Base-by-base conservation (phyloP, 2,888 invertebrate species). In the Taenaris catops region DNA sequence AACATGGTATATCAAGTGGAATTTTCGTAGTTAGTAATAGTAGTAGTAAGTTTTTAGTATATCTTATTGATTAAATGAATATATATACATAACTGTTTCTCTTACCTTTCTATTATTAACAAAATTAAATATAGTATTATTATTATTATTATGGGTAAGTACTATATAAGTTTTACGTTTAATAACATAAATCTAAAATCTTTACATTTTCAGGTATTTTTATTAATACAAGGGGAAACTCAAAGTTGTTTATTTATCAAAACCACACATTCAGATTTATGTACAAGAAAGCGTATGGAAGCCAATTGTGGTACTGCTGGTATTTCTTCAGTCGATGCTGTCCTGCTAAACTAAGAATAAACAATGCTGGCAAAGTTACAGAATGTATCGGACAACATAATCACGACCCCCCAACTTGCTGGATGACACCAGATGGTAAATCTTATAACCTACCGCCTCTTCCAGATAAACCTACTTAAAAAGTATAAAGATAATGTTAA, bases 281-380 rank as follows among this genome's bases (percentile, higher is more conserved):
- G 86, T 86, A 86, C 47, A 86, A 86, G 49, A 83, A 84, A 42
- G 86, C 84, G 3, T 86, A 81, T 53, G 86, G 86, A n/a, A 86
- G 86, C 51, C 86, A 86, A 36, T 56, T 86, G 1, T 86, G 86
- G 86, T 86, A 86, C 38, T 86, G 86, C 46, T 86, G 86, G 86
- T 84, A 78, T 44, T 86, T 86, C 75, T 86, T 86, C 60, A 86
- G 81, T 27, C 55, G 84, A 36, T 84, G 86, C 46, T 86, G 86
- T 49, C 86, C 86, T 4, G 86, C 86, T 0, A 86, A 86, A 44
- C 53, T 86, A 7, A 50, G 84, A 44, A 84, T 86, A 32, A 80
- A 86, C 45, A 83, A 86, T 38, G 66, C 73, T 12, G 86, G 86
- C 0, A 71, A 73, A 48, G 86, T 86, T 0, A 86, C 86, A 0